These are phyloP conservation scores for Agrotis exclamationis DNA, from an alignment of 2,888 invertebrate species.

Conservation along the genomic window DNA sequence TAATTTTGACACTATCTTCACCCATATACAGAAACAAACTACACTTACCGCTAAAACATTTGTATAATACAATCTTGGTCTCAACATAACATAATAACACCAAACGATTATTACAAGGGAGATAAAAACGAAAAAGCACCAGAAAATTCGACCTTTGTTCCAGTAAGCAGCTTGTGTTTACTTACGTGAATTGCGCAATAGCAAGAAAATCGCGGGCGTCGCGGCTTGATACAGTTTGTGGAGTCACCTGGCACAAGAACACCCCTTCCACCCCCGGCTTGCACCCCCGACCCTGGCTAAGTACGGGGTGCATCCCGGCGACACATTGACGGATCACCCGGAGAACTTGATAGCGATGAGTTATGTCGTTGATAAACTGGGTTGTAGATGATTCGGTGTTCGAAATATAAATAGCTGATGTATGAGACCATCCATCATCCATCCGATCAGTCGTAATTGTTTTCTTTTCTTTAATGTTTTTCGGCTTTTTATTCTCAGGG, in stretches of 20 bases:
- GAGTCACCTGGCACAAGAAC: slow-evolving; percentile 46
- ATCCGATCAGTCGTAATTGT: background rate
- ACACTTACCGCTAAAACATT: background rate
- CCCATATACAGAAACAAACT: background rate
- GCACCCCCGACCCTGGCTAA: slow-evolving; percentile 23
- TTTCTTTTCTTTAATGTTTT: background rate
- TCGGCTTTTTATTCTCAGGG: background rate
- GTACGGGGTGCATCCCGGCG: slow-evolving; percentile 46
- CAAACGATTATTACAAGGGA: slow-evolving; percentile 24
- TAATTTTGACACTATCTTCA: background rate
- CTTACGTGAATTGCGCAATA: slow-evolving; percentile 43
- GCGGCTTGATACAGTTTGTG: slow-evolving; percentile 45
- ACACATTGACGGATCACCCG: slow-evolving; percentile 60
- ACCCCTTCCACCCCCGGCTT: slow-evolving; percentile 37
- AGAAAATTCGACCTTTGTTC: slow-evolving; percentile 20
- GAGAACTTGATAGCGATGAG: slow-evolving; percentile 25
- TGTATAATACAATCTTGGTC: slow-evolving; percentile 7
- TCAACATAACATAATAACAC: slow-evolving; percentile 2
- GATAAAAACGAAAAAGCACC: slow-evolving; percentile 36
- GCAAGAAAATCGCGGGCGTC: slow-evolving; percentile 32
- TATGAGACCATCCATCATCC: background rate
- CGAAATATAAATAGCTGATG: slow-evolving; percentile 1
- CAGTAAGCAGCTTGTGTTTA: slow-evolving; percentile 36
- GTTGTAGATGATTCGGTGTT: slow-evolving; percentile 3
- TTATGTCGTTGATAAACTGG: slow-evolving; percentile 3